These are phyloP conservation scores for Lamprotornis superbus DNA, from an alignment of 2,113 vertebrate species.

Conservation along the genomic window DNA sequence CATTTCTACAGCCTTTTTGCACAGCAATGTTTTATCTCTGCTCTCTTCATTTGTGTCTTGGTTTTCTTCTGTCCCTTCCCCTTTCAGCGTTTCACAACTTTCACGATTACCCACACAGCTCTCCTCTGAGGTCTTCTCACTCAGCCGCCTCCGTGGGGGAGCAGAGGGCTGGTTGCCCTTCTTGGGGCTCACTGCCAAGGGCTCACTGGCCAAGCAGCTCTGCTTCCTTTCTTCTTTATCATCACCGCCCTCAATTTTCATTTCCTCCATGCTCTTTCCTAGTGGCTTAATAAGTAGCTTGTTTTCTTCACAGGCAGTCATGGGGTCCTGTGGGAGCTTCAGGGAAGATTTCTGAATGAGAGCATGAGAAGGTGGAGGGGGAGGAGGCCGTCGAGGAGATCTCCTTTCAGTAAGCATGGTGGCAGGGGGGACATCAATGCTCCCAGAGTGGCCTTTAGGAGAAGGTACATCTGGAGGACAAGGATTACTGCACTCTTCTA, in stretches of 20 bases:
- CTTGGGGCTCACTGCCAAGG: background rate
- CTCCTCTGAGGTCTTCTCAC: background rate
- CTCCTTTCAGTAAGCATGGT: constrained; percentile 33
- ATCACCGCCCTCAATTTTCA: constrained; percentile 2
- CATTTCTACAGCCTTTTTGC: background rate
- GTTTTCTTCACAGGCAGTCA: constrained; percentile 40
- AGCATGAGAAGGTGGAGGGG: constrained; percentile 69
- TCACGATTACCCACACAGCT: background rate
- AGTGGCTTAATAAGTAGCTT: background rate
- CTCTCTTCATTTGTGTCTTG: background rate
- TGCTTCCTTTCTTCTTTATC: constrained; percentile 36
- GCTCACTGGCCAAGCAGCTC: background rate
- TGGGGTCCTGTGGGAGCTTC: background rate
- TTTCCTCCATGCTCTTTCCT: constrained; percentile 23
- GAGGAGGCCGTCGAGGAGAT: constrained; percentile 77
- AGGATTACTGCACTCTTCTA: constrained; percentile 77
- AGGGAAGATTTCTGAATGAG: background rate
- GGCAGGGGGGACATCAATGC: background rate
- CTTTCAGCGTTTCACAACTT: background rate
- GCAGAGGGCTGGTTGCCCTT: constrained; percentile 52
- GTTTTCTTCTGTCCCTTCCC: background rate
- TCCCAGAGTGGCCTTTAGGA: constrained; percentile 58
- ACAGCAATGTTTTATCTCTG: background rate
- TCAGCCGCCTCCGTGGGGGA: constrained; percentile 39
- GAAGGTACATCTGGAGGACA: constrained; percentile 25